Evolutionary conservation across 2,888 invertebrate genomes (phyloP).

Genomic region (Drosophila multiciliata): DNA sequence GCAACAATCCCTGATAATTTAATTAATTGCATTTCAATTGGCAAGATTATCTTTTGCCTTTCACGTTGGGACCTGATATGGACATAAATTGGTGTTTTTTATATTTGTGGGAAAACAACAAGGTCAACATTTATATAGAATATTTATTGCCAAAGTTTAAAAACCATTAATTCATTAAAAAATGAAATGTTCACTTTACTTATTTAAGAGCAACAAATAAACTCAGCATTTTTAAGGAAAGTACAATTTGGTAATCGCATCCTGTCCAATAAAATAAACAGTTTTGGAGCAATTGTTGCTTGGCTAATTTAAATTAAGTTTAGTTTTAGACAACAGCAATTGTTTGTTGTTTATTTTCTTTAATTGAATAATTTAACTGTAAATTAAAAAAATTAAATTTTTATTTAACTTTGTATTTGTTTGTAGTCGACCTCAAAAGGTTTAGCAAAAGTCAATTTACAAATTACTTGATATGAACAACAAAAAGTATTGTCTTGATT

Average conservation of each 20-base stretch:
- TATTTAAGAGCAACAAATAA: background rate
- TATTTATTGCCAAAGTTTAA: background rate
- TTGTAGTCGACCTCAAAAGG: background rate
- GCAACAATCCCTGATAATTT: constrained; percentile 35
- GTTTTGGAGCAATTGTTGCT: background rate
- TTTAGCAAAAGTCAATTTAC: background rate
- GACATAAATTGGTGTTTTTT: background rate
- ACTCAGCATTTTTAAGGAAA: background rate
- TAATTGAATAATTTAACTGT: background rate
- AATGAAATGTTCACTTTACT: background rate
- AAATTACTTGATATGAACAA: background rate
- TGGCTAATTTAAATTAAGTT: background rate
- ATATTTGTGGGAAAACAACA: background rate
- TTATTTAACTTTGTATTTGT: background rate
- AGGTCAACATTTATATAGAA: background rate
- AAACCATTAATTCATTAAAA: background rate
- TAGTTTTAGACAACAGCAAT: background rate
- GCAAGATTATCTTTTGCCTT: background rate
- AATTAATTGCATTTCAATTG: constrained; percentile 54
- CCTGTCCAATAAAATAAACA: background rate
- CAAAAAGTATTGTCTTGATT: background rate
- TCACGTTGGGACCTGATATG: background rate
- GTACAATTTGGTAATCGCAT: background rate
- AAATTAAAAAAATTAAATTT: no score
- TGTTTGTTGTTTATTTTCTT: background rate